Evolutionary conservation across 2,888 invertebrate genomes (phyloP).

Genomic region (Eulithis prunata): DNA sequence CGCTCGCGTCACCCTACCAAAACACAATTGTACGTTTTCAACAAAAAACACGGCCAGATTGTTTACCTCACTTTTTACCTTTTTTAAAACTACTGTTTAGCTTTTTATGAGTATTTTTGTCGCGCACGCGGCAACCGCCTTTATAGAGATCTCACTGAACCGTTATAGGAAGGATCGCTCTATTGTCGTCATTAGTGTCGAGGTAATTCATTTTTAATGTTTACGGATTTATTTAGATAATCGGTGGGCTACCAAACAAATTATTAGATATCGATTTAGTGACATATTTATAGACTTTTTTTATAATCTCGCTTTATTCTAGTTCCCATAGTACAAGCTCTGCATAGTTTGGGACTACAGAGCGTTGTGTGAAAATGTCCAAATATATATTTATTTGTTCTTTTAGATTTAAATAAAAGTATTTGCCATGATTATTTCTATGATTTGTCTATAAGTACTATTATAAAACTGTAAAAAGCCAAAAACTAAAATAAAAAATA

Average conservation of each 20-base stretch:
- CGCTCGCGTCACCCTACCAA: constrained; percentile 70
- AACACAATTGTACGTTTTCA: constrained; percentile 62
- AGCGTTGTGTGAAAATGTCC: too few species aligned
- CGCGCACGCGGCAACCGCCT: constrained; percentile 75
- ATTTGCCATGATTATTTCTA: background rate
- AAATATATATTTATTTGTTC: too few species aligned
- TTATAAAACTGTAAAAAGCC: too few species aligned
- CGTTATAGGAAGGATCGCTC: constrained; percentile 61
- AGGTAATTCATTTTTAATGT: constrained; percentile 78
- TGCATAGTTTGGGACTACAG: too few species aligned
- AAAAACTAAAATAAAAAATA: too few species aligned
- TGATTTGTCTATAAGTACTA: too few species aligned
- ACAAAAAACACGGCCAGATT: constrained; percentile 78
- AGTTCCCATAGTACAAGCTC: too few species aligned
- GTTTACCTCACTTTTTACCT: constrained; percentile 83
- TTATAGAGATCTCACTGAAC: constrained; percentile 72
- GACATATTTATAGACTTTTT: constrained; percentile 36
- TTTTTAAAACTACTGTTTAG: constrained; percentile 75
- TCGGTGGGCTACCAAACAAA: constrained; percentile 58
- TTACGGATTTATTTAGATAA: constrained; percentile 67
- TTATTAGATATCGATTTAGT: constrained; percentile 45
- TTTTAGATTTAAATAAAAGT: background rate
- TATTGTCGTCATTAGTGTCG: constrained; percentile 68
- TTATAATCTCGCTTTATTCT: constrained; percentile 7
- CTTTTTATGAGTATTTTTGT: constrained; percentile 77